Base-by-base conservation (phyloP, 1,140 invertebrate genomes). In the Ptiloglossa arizonensis region DNA sequence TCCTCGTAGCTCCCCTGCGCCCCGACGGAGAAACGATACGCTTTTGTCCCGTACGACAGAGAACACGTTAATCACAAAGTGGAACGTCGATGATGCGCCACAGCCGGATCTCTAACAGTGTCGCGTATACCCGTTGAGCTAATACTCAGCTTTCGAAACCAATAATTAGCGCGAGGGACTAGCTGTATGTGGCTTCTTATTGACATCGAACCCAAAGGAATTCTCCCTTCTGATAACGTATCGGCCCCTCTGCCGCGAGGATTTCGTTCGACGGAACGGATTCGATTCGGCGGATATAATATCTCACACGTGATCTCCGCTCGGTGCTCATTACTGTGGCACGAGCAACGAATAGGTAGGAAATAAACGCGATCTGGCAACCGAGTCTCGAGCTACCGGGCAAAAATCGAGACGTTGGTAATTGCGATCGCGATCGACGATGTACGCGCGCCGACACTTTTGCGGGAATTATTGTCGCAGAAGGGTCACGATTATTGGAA, bases 141-240 rank as follows among this genome's bases (percentile, higher is more conserved):
- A 68, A 68, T 75, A 75, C 52, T n/a, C 4, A 32, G 24, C 60
- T 56, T 22, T 44, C 50, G 11, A 0, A 41, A 2, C 52, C 73
- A 50, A 68, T 75, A 75, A 75, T 75, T 68, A 68, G 9, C 41
- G 15, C 13, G 41, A 13, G 19, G 8, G 54, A 41, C 22, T 38
- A 50, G 60, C 50, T 32, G n/a, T 50, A 24, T n/a, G 41, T 15
- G 68, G 57, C 5, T 73, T 64, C 71, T 68, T 75, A 75, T 75
- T 38, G 52, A 75, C 64, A 41, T 75, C 64, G 38, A 4, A 29
- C 64, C 38, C 73, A 59, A 41, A 8, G 52, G 64, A 22, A 44
- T 56, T 44, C 32, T 29, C 44, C 9, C 32, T 56, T 41, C 41
- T 19, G 64, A 67, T 68, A 75, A 59, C 44, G 44, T 59, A 75